phyloP scores from a whole-genome alignment of 2,797 vertebrate species.

The Onychomys torridus region DNA sequence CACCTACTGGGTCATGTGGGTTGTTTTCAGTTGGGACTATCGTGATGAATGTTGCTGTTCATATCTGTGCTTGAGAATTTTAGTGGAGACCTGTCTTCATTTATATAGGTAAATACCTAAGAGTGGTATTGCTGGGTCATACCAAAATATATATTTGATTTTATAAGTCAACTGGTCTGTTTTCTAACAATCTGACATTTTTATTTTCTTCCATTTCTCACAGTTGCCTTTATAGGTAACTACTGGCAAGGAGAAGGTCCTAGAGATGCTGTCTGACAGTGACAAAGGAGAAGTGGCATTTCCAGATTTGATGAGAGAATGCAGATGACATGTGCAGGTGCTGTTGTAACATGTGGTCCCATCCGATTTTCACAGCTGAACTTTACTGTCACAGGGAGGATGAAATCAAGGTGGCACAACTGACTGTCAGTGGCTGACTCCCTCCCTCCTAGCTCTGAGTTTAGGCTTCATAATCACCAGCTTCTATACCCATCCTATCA shows the following conservation, averaged over 20 bases:
- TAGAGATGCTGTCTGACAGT: not conserved
- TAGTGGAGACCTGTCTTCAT: not conserved
- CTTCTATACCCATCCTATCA: not conserved
- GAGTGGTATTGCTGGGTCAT: not conserved
- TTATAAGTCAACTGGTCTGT: not conserved
- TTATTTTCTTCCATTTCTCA: conserved; percentile 34
- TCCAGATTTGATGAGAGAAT: not conserved
- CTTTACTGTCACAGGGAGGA: not conserved
- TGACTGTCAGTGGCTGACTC: not conserved
- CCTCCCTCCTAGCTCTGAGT: not conserved
- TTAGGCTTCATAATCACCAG: not conserved
- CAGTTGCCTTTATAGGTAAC: not conserved
- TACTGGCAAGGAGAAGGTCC: not conserved
- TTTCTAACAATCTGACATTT: conserved; percentile 36
- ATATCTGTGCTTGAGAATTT: not conserved
- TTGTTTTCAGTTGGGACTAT: conserved; percentile 12
- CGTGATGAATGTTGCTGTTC: not conserved
- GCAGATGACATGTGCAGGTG: not conserved
- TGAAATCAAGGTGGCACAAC: not conserved
- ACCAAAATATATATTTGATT: not conserved
- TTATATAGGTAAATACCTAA: conserved; percentile 8
- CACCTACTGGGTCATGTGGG: not conserved
- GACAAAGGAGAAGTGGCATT: not conserved
- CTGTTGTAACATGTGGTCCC: not conserved
- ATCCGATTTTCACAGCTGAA: not conserved